Evolutionary conservation across 2,888 invertebrate species (phyloP), one percentile per base, ranked within the genome.

Genomic region (Camponotus fellah): DNA sequence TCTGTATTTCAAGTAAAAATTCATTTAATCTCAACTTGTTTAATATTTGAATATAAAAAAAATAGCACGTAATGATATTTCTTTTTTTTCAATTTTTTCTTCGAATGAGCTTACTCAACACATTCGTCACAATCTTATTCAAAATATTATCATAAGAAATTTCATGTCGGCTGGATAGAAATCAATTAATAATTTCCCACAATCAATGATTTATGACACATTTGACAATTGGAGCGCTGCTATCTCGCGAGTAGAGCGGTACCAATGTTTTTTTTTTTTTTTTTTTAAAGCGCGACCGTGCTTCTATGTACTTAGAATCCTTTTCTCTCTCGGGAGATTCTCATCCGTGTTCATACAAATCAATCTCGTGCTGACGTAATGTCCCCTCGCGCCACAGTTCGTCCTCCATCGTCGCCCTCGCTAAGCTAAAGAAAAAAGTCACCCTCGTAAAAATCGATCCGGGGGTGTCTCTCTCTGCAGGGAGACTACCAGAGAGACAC

Each of bases 401-500:
- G 86, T 89, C 88, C 85, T 89, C 74, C 83, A 86, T 83, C 86
- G 83, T 89, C 86, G 82, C 80, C 83, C 89, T 89, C 83, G 88
- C 76, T 77, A 69, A 77, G 71, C 77, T 58, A 76, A 77, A 86
- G 71, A 76, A 86, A 86, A 84, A 68, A 87, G 79, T 75, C 85
- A 87, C 86, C 85, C 86, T 89, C 89, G 86, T 89, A 86, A 89
- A 89, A 89, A 89, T 89, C 89, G 89, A 89, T 89, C 86, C 83
- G 89, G 14, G 53, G 49, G n/a, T 49, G 69, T 77, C 69, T 68
- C 69, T 68, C 77, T 69, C 75, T 64, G 65, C 26, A 49, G 75
- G 49, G 65, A 76, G 65, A 76, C 77, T 69, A 58, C 32, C 56
- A 26, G 56, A 77, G 82, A 87, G 82, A 83, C 74, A 86, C 79